Base-by-base conservation (phyloP, 2,797 vertebrate species). In the Sebastes minor region DNA sequence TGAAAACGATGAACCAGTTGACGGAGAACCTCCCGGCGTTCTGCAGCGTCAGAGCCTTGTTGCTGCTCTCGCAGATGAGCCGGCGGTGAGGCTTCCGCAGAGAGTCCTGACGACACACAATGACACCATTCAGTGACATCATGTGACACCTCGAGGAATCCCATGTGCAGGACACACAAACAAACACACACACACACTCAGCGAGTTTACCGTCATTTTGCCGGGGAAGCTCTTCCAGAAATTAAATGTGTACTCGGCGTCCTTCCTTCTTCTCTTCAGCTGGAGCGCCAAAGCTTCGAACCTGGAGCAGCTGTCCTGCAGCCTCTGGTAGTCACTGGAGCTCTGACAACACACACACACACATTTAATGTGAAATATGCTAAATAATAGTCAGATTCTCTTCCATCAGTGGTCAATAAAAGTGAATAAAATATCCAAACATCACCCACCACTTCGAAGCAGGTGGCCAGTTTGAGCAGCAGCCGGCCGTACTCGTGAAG, bases 151-250 rank as follows among this genome's bases (percentile, higher is more conserved):
- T 23, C 16, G 2, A 52, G 28, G 56, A 5, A n/a, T 1, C 18
- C 4, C 9, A 49, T 18, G 6, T 11, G 22, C 27, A 49, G 35
- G 7, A 30, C 18, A 16, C 8, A 20, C 46, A 13, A 13, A 35
- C 23, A 55, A 7, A 42, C 33, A 35, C 11, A 33, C 22, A 55
- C 23, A 55, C n/a, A 73, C 28, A 66, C 20, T 55, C 68, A 13
- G 32, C 2, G 2, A 7, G 27, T 53, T 91, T 88, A 99, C 98
- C 81, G 97, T 99, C 98, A 99, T 99, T 91, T 99, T 99, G 13
- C 98, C 98, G 4, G 98, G 98, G 89, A 99, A 99, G 69, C 95
- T 99, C 95, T 97, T 99, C 98, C 98, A 99, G 94, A 99, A 99
- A 78, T 97, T 95, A 49, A 96, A 95, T 0, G 98, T 99, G 88